Base-by-base conservation (phyloP, 2,888 invertebrate genomes). In the Lamellibrachia columna region DNA sequence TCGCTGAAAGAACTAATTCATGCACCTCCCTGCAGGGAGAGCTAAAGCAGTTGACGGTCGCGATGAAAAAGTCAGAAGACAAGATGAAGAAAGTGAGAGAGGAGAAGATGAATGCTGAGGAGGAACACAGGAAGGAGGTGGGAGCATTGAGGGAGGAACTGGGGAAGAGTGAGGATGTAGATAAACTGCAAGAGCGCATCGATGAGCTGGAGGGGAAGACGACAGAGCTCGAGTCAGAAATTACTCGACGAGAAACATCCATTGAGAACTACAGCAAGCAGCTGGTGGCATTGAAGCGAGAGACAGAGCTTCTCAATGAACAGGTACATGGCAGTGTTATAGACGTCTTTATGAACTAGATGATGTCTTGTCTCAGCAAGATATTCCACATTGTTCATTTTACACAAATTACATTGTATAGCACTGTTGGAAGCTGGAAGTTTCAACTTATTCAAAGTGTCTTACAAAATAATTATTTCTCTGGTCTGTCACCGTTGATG, bases 81-180 rank as follows among this genome's bases (percentile, higher is more conserved):
- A 91, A 93, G 90, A 53, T 91, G 52, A 90, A 58, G 52, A 52
- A n/a, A 53, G 40, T 28, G 53, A 90, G 40, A 90, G 91, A 92
- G 40, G 91, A 58, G 3, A 15, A 90, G n/a, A 92, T 91, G 28
- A 28, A 7, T 52, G 60, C 75, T 15, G 28, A 91, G 15, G 92
- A 93, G 90, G 92, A 93, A 7, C 92, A 92, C 75, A 92, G 90
- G 15, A 60, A 91, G 53, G 91, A 91, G 75, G 75, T 93, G 52
- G 92, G 90, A 15, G 91, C 60, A 11, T 55, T 93, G 90, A 53
- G 91, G 58, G 55, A 90, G 28, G 93, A 93, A 52, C 28, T 55
- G 90, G 92, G n/a, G 28, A 52, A 91, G 22, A 90, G 92, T 40
- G 90, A 53, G 28, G 28, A 60, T 90, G 53, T 55, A 15, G 55